Base-by-base conservation (phyloP, 2,113 vertebrate genomes). In the Gasterosteus nipponicus region DNA sequence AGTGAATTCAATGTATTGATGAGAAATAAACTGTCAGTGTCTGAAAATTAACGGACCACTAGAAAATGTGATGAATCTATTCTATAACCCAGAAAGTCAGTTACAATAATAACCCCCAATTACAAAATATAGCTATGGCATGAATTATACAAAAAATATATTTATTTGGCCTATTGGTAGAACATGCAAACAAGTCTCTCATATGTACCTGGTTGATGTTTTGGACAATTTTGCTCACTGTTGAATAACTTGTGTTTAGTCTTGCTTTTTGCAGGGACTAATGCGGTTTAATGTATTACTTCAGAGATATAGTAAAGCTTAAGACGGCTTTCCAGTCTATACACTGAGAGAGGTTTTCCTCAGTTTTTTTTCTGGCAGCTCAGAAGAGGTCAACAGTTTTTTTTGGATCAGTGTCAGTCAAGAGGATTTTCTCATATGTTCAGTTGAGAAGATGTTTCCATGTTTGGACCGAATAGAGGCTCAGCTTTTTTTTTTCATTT, bases 371-470 rank as follows among this genome's bases (percentile, higher is more conserved):
- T 51, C 46, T 53, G 29, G 51, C 75, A 58, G 38, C 3, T 26
- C 41, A 64, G 69, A 72, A 77, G 69, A 73, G 77, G 77, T 80
- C 77, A 81, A 38, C 66, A 75, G 58, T 33, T 78, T 75, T 71
- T 69, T 77, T 75, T 67, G 70, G 69, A 75, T 83, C 60, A 79
- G 59, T 85, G 73, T 77, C 74, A 84, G 84, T 66, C 76, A 75
- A 78, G 78, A 84, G 76, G 83, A 75, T 84, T 84, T 87, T 71
- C 70, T 26, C 31, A 71, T 56, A 56, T 78, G 14, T 75, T 77
- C 15, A 63, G 67, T 73, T 6, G 44, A 67, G 54, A 47, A 64
- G 38, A 73, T 60, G 33, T 75, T 75, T 35, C 77, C 56, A 59
- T 85, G 78, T 88, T 88, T 77, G 66, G 73, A 64, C 29, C 60